phyloP scores from a whole-genome alignment of 2,797 vertebrate species.

The Mus caroli region DNA sequence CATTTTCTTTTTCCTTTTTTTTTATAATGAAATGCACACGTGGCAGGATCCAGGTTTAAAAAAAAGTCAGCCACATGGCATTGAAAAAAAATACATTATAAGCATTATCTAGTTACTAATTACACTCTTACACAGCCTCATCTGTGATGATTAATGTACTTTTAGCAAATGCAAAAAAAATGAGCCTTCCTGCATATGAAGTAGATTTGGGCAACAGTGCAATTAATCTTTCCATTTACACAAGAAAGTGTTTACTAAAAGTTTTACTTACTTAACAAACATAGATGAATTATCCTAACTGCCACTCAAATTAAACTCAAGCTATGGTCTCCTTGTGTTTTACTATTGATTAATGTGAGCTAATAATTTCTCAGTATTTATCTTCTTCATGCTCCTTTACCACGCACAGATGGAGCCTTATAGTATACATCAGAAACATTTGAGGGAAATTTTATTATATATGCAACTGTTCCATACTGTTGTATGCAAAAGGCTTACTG shows the following conservation, averaged over 20 bases:
- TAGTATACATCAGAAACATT: constrained; percentile 57
- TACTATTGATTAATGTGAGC: constrained; percentile 72
- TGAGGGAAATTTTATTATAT: constrained; percentile 39
- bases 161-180: constrained; percentile 76
- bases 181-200: constrained; percentile 70
- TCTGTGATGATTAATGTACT: constrained; percentile 80
- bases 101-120: constrained; percentile 82
- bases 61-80: constrained; percentile 69
- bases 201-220: constrained; percentile 76
- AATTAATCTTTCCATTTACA: constrained; percentile 84
- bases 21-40: constrained; percentile 63
- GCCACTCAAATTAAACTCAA: constrained; percentile 71
- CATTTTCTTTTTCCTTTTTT: constrained; percentile 43
- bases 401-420: constrained; percentile 57
- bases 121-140: constrained; percentile 76
- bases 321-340: constrained; percentile 56
- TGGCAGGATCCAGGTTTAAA: constrained; percentile 60
- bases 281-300: constrained; percentile 69
- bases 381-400: constrained; percentile 70
- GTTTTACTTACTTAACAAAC: constrained; percentile 69
- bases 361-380: constrained; percentile 75
- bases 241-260: constrained; percentile 65
- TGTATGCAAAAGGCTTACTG: neutral
- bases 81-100: constrained; percentile 80
- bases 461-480: neutral